Evolutionary conservation across 2,888 invertebrate species (phyloP).

Genomic region (Empis livida): DNA sequence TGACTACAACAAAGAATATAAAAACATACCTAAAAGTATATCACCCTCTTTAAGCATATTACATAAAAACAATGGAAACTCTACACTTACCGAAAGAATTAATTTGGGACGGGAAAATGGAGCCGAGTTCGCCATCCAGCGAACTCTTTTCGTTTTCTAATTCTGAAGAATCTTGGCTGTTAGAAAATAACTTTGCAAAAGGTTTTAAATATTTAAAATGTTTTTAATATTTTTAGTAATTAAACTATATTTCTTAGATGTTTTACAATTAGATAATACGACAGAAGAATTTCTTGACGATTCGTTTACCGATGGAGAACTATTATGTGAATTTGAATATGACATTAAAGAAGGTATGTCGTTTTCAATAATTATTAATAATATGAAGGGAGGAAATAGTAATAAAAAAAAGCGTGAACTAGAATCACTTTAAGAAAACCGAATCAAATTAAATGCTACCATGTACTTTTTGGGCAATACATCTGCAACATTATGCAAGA

Average conservation of each 20-base stretch:
- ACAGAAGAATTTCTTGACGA: background rate
- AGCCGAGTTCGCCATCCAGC: constrained; percentile 29
- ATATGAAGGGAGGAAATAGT: too few species aligned
- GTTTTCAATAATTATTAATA: too few species aligned
- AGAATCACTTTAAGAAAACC: too few species aligned
- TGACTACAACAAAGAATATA: background rate
- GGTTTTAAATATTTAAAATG: background rate
- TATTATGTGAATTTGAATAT: background rate
- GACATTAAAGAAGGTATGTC: background rate
- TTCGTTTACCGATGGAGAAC: background rate
- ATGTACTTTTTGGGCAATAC: too few species aligned
- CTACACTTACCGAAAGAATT: constrained; percentile 30
- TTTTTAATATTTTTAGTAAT: too few species aligned
- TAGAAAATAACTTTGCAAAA: background rate
- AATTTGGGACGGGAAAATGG: constrained; percentile 33
- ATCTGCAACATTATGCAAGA: too few species aligned
- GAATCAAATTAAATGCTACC: too few species aligned
- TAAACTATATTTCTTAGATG: background rate
- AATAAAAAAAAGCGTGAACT: too few species aligned
- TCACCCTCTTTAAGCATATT: background rate
- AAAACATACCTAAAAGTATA: background rate
- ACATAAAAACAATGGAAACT: constrained; percentile 24
- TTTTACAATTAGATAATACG: background rate
- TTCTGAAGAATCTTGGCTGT: background rate
- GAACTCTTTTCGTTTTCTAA: constrained; percentile 7